Evolutionary conservation across 2,113 vertebrate species (phyloP).

Genomic region (Chunga burmeisteri): DNA sequence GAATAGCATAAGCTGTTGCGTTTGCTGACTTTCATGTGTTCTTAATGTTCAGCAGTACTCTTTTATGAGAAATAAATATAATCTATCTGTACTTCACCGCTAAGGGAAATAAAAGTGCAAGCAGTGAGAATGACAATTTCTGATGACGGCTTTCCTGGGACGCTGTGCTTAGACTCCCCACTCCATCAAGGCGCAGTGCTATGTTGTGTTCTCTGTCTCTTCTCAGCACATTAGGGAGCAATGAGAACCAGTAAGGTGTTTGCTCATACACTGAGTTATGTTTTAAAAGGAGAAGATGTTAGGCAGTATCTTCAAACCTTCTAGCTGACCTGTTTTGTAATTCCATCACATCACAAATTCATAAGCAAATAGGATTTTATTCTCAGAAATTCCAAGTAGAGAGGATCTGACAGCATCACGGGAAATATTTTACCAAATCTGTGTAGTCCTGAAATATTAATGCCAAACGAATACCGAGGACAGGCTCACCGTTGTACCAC

Average conservation of each 20-base stretch:
- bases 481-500: not conserved
- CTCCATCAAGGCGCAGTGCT: accelerated
- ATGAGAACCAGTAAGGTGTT: accelerated
- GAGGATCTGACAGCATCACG: not conserved
- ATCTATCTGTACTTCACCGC: not conserved
- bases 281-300: not conserved
- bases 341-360: constrained; percentile 27
- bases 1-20: not conserved
- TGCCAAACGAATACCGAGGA: not conserved
- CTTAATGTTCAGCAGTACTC: not conserved
- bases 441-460: not conserved
- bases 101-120: not conserved
- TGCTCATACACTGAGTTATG: accelerated
- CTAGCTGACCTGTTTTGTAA: constrained; percentile 4
- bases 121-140: not conserved
- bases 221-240: not conserved
- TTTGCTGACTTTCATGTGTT: not conserved
- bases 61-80: not conserved
- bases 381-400: not conserved
- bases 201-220: not conserved
- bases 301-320: not conserved
- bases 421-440: not conserved
- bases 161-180: accelerated
- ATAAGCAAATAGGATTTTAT: constrained; percentile 4
- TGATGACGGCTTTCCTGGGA: not conserved